Base-by-base conservation (phyloP, 1,140 invertebrate species). In the Berghia stephanieae region DNA sequence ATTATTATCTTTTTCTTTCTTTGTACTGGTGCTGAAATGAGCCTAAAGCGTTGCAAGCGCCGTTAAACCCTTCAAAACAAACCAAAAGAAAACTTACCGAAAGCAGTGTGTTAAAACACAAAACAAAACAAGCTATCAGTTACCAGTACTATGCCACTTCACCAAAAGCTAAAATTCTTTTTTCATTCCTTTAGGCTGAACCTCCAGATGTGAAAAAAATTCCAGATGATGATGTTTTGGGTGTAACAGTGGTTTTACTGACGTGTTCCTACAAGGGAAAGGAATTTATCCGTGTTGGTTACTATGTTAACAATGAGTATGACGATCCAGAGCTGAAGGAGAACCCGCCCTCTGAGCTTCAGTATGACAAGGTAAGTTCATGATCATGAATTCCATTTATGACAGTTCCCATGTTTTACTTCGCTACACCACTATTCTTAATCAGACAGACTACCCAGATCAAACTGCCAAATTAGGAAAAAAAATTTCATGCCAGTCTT, bases 281-380 rank as follows among this genome's bases (percentile, higher is more conserved):
- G 84, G 97, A 99, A 90, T 99, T 99, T 88, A 96, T 99, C 2
- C 90, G 98, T 79, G 96, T 99, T 27, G 98, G 98, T 16, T 99
- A 99, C 90, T 99, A 98, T 88, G 98, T 99, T 60, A 99, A 99
- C 85, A 99, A 99, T 87, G 97, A 99, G 86, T 99, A 99, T 87
- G 93, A 91, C 34, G 97, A 99, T 86, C 93, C 94, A 4, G 97
- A 99, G 89, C 89, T 99, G 79, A 93, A 94, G 79, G 98, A 99
- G 89, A 98, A 97, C 89, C 97, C 97, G 36, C 98, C 98, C 43
- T 90, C 94, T 2, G 93, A 94, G 57, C 97, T 97, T 18, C 92
- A 95, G 71, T 98, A 98, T 90, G 95, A 98, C 82, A 98, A 99
- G 91, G 95, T 94, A 78, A 42, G 75, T 76, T n/a, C 52, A 49